A percentile compares a stretch with the other conserved stretches of the same genome.
These are phyloP conservation scores for Florisuga fusca DNA, from an alignment of 2,797 vertebrate genomes.

Conservation along the genomic window DNA sequence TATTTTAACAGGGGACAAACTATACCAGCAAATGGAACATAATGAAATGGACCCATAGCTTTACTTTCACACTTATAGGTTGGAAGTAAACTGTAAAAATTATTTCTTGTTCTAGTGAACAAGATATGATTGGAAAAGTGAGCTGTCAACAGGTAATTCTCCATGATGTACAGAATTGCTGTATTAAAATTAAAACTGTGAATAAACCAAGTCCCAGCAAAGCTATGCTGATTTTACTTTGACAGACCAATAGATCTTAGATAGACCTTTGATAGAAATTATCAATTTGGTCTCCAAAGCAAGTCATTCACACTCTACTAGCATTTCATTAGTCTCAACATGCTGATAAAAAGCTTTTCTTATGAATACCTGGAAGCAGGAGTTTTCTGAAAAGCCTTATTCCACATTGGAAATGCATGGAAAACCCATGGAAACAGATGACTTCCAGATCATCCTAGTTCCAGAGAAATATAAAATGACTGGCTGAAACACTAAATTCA, in stretches of 20 bases:
- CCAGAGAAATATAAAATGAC: not conserved
- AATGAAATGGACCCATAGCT: not conserved
- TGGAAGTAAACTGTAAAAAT: not conserved
- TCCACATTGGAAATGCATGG: not conserved
- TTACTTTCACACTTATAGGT: conserved; percentile 10
- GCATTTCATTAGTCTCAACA: not conserved
- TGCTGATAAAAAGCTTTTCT: not conserved
- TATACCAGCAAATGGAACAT: not conserved
- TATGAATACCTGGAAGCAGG: not conserved
- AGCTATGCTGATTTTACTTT: not conserved
- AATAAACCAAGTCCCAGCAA: not conserved
- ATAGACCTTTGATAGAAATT: not conserved
- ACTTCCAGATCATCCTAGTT: not conserved
- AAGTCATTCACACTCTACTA: not conserved
- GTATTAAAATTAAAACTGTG: not conserved
- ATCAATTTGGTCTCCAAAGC: not conserved
- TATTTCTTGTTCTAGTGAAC: not conserved
- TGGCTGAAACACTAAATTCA: not conserved
- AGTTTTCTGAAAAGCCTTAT: not conserved
- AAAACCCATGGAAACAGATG: not conserved
- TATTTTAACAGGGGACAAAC: not conserved
- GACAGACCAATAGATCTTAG: not conserved
- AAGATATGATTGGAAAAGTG: not conserved
- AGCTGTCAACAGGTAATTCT: not conserved
- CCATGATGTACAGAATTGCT: not conserved